phyloP scores from a whole-genome alignment of 2,888 invertebrate genomes.

The Tupiocoris notatus region DNA sequence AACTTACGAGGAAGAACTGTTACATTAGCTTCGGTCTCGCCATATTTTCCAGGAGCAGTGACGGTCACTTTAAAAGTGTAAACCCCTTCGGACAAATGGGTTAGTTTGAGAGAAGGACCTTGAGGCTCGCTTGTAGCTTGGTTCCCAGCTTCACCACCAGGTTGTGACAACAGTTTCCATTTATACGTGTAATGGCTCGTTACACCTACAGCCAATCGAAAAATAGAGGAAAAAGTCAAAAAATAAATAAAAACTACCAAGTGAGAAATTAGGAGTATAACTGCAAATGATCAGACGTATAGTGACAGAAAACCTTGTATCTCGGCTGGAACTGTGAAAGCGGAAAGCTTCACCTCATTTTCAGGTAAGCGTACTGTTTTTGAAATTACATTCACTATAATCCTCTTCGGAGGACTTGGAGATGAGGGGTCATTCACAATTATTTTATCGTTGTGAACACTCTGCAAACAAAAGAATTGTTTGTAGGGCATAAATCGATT shows the following conservation, averaged over 20 bases:
- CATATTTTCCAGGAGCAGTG: slow-evolving; percentile 72
- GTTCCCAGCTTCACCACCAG: slow-evolving; percentile 70
- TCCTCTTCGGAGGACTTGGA: slow-evolving; percentile 59
- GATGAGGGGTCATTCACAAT: slow-evolving; percentile 26
- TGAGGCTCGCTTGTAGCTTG: slow-evolving; percentile 65
- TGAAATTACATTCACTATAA: slow-evolving; percentile 72
- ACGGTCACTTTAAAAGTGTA: slow-evolving; percentile 84
- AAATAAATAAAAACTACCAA: slow-evolving; percentile 21
- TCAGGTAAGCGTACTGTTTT: slow-evolving; percentile 79
- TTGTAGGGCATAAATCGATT: too few species aligned
- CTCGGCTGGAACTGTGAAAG: slow-evolving; percentile 76
- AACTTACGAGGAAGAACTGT: slow-evolving; percentile 73
- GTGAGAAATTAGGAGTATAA: slow-evolving; percentile 9
- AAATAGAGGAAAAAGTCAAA: not conserved
- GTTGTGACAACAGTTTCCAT: slow-evolving; percentile 84
- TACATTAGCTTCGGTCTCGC: slow-evolving; percentile 83
- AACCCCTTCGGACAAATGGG: slow-evolving; percentile 79
- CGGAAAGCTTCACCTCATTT: slow-evolving; percentile 79
- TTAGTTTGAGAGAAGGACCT: slow-evolving; percentile 77
- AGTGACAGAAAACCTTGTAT: too few species aligned
- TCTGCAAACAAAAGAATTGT: too few species aligned
- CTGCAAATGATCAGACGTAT: slow-evolving; percentile 43
- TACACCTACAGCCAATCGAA: slow-evolving; percentile 2
- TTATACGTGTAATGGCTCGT: slow-evolving; percentile 70
- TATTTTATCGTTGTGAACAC: too few species aligned